Evolutionary conservation across 2,888 invertebrate species (phyloP), one percentile per base, ranked within the genome.

Genomic region (Andricus quercusramuli): DNA sequence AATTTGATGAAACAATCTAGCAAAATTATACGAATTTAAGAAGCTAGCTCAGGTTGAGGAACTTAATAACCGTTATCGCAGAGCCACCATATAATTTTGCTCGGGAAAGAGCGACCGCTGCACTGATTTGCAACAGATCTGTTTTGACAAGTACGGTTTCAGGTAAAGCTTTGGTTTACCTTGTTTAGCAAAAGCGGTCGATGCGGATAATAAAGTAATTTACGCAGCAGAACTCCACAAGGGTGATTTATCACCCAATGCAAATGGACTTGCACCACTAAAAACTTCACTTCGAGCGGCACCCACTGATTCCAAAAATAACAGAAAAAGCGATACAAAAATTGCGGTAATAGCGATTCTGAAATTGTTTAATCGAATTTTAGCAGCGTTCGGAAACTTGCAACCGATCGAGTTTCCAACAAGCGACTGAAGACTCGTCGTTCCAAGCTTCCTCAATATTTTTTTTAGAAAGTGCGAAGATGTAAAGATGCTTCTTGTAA

Each of bases 181-280:
- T 83, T 85, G 84, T 82, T 85, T 82, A 82, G 81, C 80, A 86
- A 85, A 85, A 84, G 85, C 41, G 83, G 84, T 83, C 87, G 85
- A 83, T 83, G 80, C 81, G 87, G 86, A 80, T 82, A 88, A 87
- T 89, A 87, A 89, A 90, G 86, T 83, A 85, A 84, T 86, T 74
- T 74, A 74, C 37, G n/a, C n/a, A 59, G 74, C 74, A 74, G n/a
- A 74, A 74, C 37, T 25, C 47, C 44, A 25, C 68, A 9, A 22
- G 8, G 37, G 51, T 74, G 56, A 74, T 74, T 74, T 74, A 74
- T n/a, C 22, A 68, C 41, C 25, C 68, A 47, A 68, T 68, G 74
- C 22, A 74, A 74, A 74, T 37, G 32, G 47, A 44, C 68, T 47
- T 9, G 2, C 25, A 22, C 2, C 74, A 51, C 51, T 51, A 29